Evolutionary conservation across 2,888 invertebrate species (phyloP).

Genomic region (Leptopilina myrica): DNA sequence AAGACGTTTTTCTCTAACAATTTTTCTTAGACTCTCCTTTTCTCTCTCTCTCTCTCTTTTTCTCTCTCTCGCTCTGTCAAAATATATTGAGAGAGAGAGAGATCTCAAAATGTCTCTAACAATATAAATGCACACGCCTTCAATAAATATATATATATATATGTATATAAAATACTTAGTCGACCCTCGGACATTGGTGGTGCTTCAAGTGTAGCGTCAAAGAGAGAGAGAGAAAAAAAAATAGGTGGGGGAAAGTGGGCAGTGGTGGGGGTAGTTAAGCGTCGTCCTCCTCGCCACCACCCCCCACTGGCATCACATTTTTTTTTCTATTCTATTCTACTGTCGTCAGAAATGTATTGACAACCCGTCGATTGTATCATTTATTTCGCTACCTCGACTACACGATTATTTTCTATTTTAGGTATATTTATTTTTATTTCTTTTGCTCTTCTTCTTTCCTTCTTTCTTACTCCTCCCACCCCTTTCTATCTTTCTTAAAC

Average conservation of each 20-base stretch:
- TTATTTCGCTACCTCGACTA: constrained; percentile 65
- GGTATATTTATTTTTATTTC: not conserved
- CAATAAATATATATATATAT: too few species aligned
- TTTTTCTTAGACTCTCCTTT: not conserved
- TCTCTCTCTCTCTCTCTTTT: not conserved
- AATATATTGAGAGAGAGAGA: too few species aligned
- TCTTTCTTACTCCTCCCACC: not conserved
- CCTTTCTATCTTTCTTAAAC: too few species aligned
- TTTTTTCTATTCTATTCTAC: constrained; percentile 26
- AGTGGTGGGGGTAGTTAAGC: not conserved
- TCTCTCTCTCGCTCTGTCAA: not conserved
- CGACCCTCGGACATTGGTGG: too few species aligned
- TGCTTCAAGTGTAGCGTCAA: too few species aligned
- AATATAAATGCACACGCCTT: too few species aligned
- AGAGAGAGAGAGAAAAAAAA: too few species aligned
- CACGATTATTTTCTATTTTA: constrained; percentile 62
- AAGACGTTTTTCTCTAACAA: not conserved
- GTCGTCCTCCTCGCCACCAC: not conserved
- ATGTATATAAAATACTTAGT: too few species aligned
- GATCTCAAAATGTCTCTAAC: too few species aligned
- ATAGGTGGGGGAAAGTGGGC: too few species aligned
- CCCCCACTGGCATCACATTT: not conserved
- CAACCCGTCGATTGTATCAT: constrained; percentile 70
- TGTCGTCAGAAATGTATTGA: constrained; percentile 60
- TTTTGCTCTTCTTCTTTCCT: too few species aligned